These are phyloP conservation scores for Oryzias woworae DNA, from an alignment of 2,113 vertebrate species.

Conservation along the genomic window DNA sequence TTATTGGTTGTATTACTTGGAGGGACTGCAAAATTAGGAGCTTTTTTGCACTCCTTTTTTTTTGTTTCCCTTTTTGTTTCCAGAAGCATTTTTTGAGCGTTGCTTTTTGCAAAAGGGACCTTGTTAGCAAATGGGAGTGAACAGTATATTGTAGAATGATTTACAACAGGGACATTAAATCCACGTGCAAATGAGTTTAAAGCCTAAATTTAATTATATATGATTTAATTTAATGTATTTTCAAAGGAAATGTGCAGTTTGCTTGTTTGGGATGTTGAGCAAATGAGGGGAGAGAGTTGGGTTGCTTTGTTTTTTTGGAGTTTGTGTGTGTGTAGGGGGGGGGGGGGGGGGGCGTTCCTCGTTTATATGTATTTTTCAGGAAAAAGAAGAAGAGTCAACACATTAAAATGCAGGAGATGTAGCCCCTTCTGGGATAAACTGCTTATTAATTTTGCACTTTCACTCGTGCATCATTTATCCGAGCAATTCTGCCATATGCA, in stretches of 20 bases:
- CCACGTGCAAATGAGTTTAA: neutral
- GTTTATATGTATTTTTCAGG: neutral
- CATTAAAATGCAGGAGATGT: slow-evolving; percentile 50
- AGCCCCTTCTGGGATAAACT: slow-evolving; percentile 41
- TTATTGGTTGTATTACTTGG: slow-evolving; percentile 36
- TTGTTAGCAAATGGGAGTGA: slow-evolving; percentile 1
- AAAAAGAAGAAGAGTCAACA: slow-evolving; percentile 5
- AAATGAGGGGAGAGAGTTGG: neutral
- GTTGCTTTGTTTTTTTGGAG: neutral
- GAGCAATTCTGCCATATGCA: slow-evolving; percentile 42
- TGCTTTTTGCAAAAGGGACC: slow-evolving; percentile 1
- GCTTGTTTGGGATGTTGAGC: neutral
- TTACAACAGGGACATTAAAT: slow-evolving; percentile 1
- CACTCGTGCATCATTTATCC: slow-evolving; percentile 57
- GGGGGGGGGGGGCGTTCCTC: neutral
- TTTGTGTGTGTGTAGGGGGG: neutral
- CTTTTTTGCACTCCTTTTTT: slow-evolving; percentile 47
- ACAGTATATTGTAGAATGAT: slow-evolving; percentile 5
- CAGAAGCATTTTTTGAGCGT: slow-evolving; percentile 19
- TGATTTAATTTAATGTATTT: neutral
- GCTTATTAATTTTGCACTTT: slow-evolving; percentile 64
- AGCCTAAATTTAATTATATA: slow-evolving; percentile 2
- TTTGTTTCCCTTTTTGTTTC: slow-evolving; percentile 27
- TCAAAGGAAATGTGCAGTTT: slow-evolving; percentile 6
- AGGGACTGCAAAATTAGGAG: slow-evolving; percentile 52